phyloP scores from a whole-genome alignment of 1,140 invertebrate species.

The Drosophila azteca region DNA sequence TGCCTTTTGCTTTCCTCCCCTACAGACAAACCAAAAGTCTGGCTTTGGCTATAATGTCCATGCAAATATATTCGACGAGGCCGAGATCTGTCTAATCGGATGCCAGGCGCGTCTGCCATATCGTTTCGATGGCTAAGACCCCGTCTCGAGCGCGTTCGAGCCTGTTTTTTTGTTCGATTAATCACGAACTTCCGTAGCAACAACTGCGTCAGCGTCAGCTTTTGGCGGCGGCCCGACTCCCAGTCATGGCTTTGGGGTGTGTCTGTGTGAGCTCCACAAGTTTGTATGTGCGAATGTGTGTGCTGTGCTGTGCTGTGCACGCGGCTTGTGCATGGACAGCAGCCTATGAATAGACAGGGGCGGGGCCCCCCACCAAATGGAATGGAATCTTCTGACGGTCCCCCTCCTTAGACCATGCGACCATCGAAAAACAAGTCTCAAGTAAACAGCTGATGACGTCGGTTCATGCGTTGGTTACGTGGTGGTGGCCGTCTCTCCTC shows the following conservation, averaged over 20 bases:
- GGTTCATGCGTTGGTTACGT: constrained; percentile 76
- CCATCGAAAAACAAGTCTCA: constrained; percentile 11
- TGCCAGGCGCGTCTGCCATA: constrained; percentile 44
- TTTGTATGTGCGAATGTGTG: constrained; percentile 16
- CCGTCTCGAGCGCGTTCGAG: constrained; percentile 18
- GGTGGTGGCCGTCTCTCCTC: constrained; percentile 14
- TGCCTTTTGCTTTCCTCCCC: constrained; percentile 20
- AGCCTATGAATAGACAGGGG: constrained; percentile 73
- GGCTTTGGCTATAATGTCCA: constrained; percentile 48
- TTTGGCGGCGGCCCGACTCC: constrained; percentile 1
- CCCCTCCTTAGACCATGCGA: constrained; percentile 14
- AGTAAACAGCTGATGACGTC: constrained; percentile 78
- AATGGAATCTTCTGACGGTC: constrained; percentile 38
- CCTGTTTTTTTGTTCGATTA: constrained; percentile 63
- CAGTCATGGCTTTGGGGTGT: constrained; percentile 76
- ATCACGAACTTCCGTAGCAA: constrained; percentile 79
- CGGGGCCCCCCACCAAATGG: constrained; percentile 40
- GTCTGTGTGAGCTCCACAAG: constrained; percentile 31
- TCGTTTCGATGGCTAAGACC: constrained; percentile 15
- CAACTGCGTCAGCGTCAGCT: constrained; percentile 67
- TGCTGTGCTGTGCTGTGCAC: constrained; percentile 52
- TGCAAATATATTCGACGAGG: constrained; percentile 49
- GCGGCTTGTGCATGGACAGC: constrained; percentile 71
- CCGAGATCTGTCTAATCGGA: constrained; percentile 28
- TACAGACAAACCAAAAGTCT: constrained; percentile 32